Evolutionary conservation across 1,140 invertebrate genomes (phyloP), one percentile per base, ranked within the genome.

Genomic region (Gryon sp.): DNA sequence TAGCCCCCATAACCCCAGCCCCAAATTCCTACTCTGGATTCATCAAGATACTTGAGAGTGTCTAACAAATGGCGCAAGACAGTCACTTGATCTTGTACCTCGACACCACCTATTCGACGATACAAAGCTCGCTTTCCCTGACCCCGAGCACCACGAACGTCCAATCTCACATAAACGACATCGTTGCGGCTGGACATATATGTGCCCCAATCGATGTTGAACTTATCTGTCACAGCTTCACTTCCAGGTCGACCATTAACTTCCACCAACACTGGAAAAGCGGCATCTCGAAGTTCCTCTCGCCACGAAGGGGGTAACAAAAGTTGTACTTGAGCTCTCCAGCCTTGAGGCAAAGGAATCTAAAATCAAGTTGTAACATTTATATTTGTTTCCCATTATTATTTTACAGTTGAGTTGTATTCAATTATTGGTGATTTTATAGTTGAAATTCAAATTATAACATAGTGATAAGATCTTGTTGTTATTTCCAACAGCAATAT

Each of bases 1-100:
- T 97, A 99, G 0, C 96, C 97, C 6, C 97, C 97, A 86, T 97
- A 98, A n/a, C 96, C 96, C 96, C 96, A 96, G n/a, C 97, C 97
- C 96, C 95, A 98, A 36, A 98, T 93, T 0, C 95, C 96, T 22
- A 98, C 94, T 65, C 95, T 92, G 1, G 93, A 93, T 76, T 93
- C 92, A 84, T 98, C 96, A 75, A 98, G 90, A 87, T 94, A 98
- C 82, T 94, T 94, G 62, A 94, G 90, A 9, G 92, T 94, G 32
- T 96, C 92, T 78, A 96, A 88, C 68, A 97, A 92, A 86, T 95
- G 93, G 82, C 93, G 95, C 77, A 96, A 90, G 70, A 95, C 96
- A 77, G 93, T 93, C 75, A 97, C 91, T 88, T 97, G 94, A 90
- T 98, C 96, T 78, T 95, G 92, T 5, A 97, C 94, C 87, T 98